Percentiles rank a stretch among this genome's conserved stretches.
phyloP scores from a whole-genome alignment of 2,888 invertebrate species.

The Pristionchus exspectatus region DNA sequence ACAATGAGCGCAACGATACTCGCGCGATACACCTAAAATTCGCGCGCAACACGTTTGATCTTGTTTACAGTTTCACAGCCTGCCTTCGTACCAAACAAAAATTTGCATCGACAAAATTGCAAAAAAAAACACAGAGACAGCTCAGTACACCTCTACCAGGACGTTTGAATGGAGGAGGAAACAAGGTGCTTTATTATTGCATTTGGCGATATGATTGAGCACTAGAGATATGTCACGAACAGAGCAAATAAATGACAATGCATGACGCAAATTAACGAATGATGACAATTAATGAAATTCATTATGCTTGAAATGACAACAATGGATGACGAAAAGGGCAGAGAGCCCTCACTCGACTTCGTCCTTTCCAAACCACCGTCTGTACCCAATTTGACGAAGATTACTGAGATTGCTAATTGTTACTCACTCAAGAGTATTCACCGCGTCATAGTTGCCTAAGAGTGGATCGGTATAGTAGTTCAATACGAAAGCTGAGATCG shows the following conservation, averaged over 20 bases:
- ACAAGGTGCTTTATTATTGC: neutral
- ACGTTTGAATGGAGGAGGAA: too few relatives aligned
- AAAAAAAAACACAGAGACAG: too few relatives aligned
- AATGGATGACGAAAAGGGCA: neutral
- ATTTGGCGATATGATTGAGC: neutral
- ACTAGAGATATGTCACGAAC: neutral
- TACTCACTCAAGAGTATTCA: neutral
- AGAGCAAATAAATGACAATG: neutral
- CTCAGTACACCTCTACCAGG: too few relatives aligned
- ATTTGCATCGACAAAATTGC: too few relatives aligned
- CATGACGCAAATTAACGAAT: neutral
- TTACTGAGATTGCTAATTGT: neutral
- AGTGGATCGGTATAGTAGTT: conserved; percentile 45
- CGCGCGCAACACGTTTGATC: too few relatives aligned
- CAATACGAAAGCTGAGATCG: conserved; percentile 39
- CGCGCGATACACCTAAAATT: too few relatives aligned
- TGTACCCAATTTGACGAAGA: neutral
- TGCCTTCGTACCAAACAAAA: too few relatives aligned
- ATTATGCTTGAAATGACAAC: neutral
- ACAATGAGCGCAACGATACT: too few relatives aligned
- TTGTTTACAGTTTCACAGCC: too few relatives aligned
- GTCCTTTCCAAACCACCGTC: too few relatives aligned
- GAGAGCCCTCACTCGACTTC: neutral
- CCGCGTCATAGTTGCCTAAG: conserved; percentile 26
- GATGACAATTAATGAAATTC: neutral